These are phyloP conservation scores for Cordilura impudica DNA, from an alignment of 2,888 invertebrate species.

Conservation along the genomic window DNA sequence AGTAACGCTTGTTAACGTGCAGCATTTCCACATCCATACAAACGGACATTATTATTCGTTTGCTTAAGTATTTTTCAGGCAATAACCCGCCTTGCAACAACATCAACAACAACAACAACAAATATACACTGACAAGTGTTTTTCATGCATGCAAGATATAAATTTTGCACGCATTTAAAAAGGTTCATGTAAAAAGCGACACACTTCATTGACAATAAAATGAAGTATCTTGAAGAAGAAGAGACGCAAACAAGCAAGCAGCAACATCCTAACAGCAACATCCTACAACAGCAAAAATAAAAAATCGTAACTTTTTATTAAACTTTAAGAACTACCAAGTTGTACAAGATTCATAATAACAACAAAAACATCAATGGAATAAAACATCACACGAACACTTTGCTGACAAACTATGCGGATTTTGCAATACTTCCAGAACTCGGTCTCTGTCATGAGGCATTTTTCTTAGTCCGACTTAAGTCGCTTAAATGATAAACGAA, in stretches of 20 bases:
- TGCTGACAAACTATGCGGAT: too few species aligned
- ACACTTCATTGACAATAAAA: constrained; percentile 59
- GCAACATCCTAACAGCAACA: constrained; percentile 3
- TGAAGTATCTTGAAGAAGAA: constrained; percentile 16
- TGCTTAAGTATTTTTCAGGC: background rate
- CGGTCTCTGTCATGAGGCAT: too few species aligned
- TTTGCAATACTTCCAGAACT: too few species aligned
- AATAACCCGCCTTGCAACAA: constrained; percentile 40
- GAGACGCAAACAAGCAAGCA: background rate
- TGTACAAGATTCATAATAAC: constrained; percentile 5
- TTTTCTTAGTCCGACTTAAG: too few species aligned
- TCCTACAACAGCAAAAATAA: constrained; percentile 6
- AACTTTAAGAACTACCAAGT: constrained; percentile 22
- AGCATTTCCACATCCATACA: constrained; percentile 27
- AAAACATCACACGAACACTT: too few species aligned
- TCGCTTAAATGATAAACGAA: too few species aligned
- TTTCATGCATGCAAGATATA: constrained; percentile 57
- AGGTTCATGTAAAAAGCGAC: constrained; percentile 56
- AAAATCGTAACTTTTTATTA: constrained; percentile 41
- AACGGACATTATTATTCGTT: background rate
- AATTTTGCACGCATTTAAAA: constrained; percentile 60
- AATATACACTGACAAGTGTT: constrained; percentile 56
- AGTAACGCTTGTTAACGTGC: constrained; percentile 54
- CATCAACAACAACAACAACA: constrained; percentile 17
- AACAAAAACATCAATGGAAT: constrained; percentile 1